Evolutionary conservation across 2,797 vertebrate species (phyloP).

Genomic region (Ptychadena robeensis): DNA sequence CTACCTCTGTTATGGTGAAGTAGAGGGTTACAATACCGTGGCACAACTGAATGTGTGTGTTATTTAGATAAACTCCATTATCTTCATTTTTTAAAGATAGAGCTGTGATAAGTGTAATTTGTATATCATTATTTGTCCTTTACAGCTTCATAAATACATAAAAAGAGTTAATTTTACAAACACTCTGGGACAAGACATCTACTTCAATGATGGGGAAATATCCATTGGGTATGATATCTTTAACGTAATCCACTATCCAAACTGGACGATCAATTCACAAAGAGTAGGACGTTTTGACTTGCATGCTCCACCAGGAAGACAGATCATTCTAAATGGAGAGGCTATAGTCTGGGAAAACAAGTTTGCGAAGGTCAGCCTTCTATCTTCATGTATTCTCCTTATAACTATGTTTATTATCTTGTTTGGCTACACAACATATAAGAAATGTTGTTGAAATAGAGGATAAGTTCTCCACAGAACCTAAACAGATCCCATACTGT

Average conservation of each 20-base stretch:
- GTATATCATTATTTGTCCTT: background rate
- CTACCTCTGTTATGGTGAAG: no score
- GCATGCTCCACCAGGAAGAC: constrained; percentile 19
- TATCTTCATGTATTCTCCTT: background rate
- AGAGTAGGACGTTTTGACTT: constrained; percentile 30
- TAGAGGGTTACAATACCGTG: no score
- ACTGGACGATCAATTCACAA: constrained; percentile 27
- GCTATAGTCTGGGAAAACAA: constrained; percentile 34
- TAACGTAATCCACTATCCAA: constrained; percentile 26
- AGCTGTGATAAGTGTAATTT: no score
- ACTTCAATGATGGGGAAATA: constrained; percentile 44
- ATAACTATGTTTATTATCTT: no score
- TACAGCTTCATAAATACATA: constrained; percentile 40
- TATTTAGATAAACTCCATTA: no score
- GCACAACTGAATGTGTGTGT: no score
- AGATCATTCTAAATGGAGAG: constrained; percentile 7
- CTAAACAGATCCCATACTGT: no score
- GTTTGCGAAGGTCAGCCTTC: constrained; percentile 20
- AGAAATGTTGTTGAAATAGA: no score
- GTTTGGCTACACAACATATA: no score
- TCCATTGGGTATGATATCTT: constrained; percentile 50
- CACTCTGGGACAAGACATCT: constrained; percentile 39
- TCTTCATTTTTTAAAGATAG: no score
- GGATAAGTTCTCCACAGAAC: no score
- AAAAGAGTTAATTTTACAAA: constrained; percentile 48